Base-by-base conservation (phyloP, 2,113 vertebrate genomes). In the Pteronura brasiliensis region DNA sequence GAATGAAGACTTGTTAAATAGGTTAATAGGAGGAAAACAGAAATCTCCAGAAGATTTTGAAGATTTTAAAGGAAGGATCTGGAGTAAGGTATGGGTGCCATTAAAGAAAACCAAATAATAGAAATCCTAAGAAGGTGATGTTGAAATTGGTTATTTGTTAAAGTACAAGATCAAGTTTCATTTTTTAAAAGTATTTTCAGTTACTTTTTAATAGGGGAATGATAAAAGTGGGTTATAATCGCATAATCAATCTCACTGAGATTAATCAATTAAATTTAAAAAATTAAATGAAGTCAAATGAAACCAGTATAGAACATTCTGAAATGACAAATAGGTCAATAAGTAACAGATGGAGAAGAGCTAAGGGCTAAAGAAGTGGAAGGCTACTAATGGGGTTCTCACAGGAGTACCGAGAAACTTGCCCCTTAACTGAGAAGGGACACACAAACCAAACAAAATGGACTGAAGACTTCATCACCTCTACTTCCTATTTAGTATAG, bases 321-420 rank as follows among this genome's bases (percentile, higher is more conserved):
- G 31, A 59, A 69, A 29, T 71, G 84, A 42, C 23, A 17, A 36
- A 2, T 34, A 44, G 67, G 52, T 23, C 34, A 86, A 3, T 17
- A 17, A 39, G 4, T 20, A 31, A 25, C 17, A 23, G 6, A 31
- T n/a, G 29, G 47, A 57, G 39, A 59, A 65, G 1, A 65, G 34
- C 3, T 39, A 12, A 21, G 17, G 18, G 4, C 72, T 6, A 47
- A 11, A 77, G 34, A 31, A 52, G 34, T 57, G 3, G 4, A 44
- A 93, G 44, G 13, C 2, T 39, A 4, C 3, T 52, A 8, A 31
- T 5, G 4, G 29, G 27, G 47, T 17, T 1, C 20, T 57, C 21
- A 4, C 44, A 34, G 20, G 4, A 0, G 0, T 11, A 29, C 17
- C 4, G 1, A 14, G 8, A 59, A 12, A 79, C 11, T 7, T 36